phyloP scores from a whole-genome alignment of 2,888 invertebrate species.

The Pseudococcus jackbeardsleyi region DNA sequence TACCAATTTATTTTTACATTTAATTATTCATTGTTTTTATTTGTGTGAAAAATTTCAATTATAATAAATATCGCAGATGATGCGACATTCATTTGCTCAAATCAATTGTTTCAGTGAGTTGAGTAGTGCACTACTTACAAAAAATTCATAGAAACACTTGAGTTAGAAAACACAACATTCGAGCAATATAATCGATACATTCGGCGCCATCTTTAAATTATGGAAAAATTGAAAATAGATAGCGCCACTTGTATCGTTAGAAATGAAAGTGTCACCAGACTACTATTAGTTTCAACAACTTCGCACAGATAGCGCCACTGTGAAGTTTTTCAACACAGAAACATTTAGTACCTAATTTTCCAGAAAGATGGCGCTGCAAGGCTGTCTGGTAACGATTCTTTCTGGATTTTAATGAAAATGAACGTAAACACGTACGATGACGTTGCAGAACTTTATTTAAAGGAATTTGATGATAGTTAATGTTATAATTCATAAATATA shows the following conservation, averaged over 20 bases:
- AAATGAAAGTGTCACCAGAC: not conserved
- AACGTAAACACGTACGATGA: not conserved
- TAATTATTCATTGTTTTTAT: constrained; percentile 44
- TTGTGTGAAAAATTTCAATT: constrained; percentile 36
- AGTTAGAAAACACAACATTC: too few species aligned
- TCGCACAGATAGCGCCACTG: not conserved
- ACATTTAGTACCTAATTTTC: too few species aligned
- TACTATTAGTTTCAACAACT: not conserved
- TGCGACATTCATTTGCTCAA: not conserved
- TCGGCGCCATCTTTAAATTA: too few species aligned
- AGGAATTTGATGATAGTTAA: constrained; percentile 48
- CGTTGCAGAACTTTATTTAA: constrained; percentile 38
- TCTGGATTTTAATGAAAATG: not conserved
- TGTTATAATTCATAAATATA: constrained; percentile 28
- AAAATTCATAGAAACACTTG: too few species aligned
- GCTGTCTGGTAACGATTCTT: not conserved
- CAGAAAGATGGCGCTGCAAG: not conserved
- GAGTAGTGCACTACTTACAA: not conserved
- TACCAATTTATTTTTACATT: constrained; percentile 41
- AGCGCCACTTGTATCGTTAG: not conserved
- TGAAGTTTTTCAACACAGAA: not conserved
- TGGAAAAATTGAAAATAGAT: too few species aligned
- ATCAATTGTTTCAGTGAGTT: not conserved
- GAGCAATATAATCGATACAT: too few species aligned
- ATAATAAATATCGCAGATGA: constrained; percentile 16